Conservation (phyloP, 2,888 invertebrate genomes). For the Cerastis leucographa region DNA sequence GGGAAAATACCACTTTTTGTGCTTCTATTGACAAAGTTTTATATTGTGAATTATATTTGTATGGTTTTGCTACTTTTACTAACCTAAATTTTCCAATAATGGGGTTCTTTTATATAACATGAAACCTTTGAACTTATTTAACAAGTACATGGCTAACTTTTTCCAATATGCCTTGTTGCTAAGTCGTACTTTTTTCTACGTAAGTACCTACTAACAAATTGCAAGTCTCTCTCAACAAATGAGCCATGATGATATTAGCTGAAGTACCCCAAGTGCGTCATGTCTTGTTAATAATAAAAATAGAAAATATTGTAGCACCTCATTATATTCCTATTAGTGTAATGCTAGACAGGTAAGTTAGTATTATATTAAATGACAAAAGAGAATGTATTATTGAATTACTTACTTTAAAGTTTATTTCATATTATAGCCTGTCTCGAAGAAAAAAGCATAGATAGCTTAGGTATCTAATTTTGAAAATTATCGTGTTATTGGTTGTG, state of each 20-base stretch:
- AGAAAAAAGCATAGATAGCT: not conserved
- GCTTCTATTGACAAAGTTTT: constrained; percentile 39
- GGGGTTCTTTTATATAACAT: not conserved
- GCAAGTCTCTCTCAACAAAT: not conserved
- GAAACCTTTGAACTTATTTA: constrained; percentile 3
- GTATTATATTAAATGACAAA: no score
- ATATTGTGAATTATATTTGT: constrained; percentile 20
- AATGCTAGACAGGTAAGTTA: no score
- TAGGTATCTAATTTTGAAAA: not conserved
- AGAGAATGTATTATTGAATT: no score
- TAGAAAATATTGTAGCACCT: no score
- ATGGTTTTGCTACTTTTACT: not conserved
- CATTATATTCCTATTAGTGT: no score
- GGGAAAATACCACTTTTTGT: constrained; percentile 48
- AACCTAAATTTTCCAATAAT: constrained; percentile 10
- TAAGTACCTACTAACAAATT: no score
- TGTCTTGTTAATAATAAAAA: no score
- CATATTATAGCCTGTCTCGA: not conserved
- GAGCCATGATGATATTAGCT: not conserved
- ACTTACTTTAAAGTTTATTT: constrained; percentile 33
- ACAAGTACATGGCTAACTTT: not conserved
- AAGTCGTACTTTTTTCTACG: not conserved
- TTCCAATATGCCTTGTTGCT: not conserved
- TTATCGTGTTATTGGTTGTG: not conserved
- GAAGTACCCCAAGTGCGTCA: no score